Evolutionary conservation across 2,888 invertebrate genomes (phyloP).

Genomic region (Nymphalis c-album): DNA sequence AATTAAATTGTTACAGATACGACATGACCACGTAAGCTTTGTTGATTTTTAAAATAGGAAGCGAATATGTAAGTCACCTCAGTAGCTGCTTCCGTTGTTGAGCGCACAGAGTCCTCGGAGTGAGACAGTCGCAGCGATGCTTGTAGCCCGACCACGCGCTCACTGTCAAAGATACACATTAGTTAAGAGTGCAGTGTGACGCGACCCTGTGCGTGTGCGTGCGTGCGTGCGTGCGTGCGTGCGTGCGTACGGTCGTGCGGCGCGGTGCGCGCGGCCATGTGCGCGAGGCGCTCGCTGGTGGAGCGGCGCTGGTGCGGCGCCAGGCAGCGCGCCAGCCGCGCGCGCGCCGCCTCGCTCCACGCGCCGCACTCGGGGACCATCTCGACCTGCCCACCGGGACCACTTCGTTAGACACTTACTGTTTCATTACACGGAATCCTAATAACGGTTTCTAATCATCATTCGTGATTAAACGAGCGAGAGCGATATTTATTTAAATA

Average conservation of each 20-base stretch:
- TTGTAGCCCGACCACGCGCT: slow-evolving; percentile 66
- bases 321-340: slow-evolving; percentile 53
- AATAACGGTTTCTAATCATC: too few species aligned
- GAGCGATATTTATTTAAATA: too few species aligned
- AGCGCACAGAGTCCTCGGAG: slow-evolving; percentile 65
- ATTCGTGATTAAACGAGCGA: background rate
- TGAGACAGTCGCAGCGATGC: slow-evolving; percentile 68
- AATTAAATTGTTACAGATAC: too few species aligned
- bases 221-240: background rate
- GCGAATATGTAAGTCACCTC: slow-evolving; percentile 47
- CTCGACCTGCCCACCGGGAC: slow-evolving; percentile 54
- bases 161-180: slow-evolving; percentile 46
- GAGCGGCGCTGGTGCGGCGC: slow-evolving; percentile 55
- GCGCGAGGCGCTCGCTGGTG: slow-evolving; percentile 53
- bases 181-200: too few species aligned
- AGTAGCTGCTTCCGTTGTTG: slow-evolving; percentile 66
- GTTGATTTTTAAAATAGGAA: too few species aligned
- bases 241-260: slow-evolving; percentile 52
- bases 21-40: too few species aligned
- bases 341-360: slow-evolving; percentile 45
- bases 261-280: slow-evolving; percentile 55
- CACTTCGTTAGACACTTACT: background rate
- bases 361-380: slow-evolving; percentile 44
- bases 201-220: background rate
- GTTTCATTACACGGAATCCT: too few species aligned